Percentiles rank a stretch among this genome's conserved stretches.
phyloP scores from a whole-genome alignment of 2,888 invertebrate genomes.

The Poecilobothrus nobilitatus region DNA sequence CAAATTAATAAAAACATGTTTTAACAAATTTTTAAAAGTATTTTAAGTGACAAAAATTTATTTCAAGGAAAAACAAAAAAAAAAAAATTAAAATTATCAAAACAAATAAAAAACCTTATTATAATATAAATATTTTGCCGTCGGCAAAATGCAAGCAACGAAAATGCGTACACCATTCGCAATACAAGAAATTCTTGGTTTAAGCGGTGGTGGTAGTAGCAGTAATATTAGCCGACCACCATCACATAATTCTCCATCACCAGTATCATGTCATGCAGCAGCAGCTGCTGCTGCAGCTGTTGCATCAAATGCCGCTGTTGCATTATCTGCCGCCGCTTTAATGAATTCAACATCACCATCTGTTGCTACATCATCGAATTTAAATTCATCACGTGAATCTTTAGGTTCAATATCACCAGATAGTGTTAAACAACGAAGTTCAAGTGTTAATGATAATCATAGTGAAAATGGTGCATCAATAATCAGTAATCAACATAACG shows the following conservation, averaged over 20 bases:
- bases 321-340: conserved; percentile 39
- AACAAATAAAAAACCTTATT: conserved; percentile 9
- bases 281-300: conserved; percentile 21
- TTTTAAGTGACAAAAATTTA: not conserved
- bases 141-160: conserved; percentile 39
- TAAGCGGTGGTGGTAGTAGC: conserved; percentile 33
- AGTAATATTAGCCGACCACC: conserved; percentile 28
- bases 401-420: conserved; percentile 17
- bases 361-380: conserved; percentile 9
- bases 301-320: conserved; percentile 38
- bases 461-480: not conserved
- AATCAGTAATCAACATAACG: not conserved
- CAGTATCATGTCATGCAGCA: conserved; percentile 22
- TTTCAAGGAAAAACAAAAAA: not conserved
- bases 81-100: not conserved
- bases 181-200: conserved; percentile 42
- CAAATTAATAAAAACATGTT: not conserved
- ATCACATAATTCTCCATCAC: conserved; percentile 21
- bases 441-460: not conserved
- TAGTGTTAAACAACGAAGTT: conserved; percentile 1
- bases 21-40: not conserved
- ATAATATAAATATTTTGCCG: conserved; percentile 15
- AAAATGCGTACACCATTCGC: conserved; percentile 44
- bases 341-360: conserved; percentile 15
- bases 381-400: conserved; percentile 12